Base-by-base conservation (phyloP, 2,113 vertebrate species). In the Tenrec ecaudatus region DNA sequence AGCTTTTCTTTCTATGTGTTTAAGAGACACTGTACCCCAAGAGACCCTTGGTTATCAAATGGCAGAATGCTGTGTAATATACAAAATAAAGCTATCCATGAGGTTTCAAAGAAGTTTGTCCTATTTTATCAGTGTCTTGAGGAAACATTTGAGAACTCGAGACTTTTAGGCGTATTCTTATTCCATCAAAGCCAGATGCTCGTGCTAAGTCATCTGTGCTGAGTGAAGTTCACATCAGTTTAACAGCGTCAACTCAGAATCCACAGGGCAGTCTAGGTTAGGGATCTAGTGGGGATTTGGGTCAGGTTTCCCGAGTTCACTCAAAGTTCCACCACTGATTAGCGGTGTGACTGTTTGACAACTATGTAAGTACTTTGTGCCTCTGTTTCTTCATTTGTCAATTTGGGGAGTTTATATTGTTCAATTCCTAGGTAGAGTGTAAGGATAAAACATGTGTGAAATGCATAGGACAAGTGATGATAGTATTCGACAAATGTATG, bases 91-190 rank as follows among this genome's bases (percentile, higher is more conserved):
- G 47, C 71, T 80, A 22, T 38, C 22, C 29, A 62, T 66, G 20
- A 66, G 75, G 15, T 71, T n/a, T 79, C n/a, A 33, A 19, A 82
- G 89, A 87, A 58, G 31, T 27, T 75, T 47, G 15, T 64, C 81
- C 3, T 77, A 73, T 80, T 88, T 83, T 68, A 27, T 78, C 17
- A 78, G 36, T 92, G 25, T 81, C 38, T 58, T 75, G 38, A 83
- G 27, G 40, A 62, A 57, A 87, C 60, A 57, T 68, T 68, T 80
- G 83, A 53, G 58, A 58, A 62, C 53, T 82, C 82, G 76, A 95
- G 58, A 33, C 20, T n/a, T 29, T 90, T 29, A 66, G 62, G 43
- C 38, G 15, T 36, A 20, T 47, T 82, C 33, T 62, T 75, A 87
- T 36, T 84, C 31, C 68, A 75, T 66, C 31, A 78, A 88, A 80